phyloP scores from a whole-genome alignment of 2,888 invertebrate genomes.

The Muschampia plurimacula region DNA sequence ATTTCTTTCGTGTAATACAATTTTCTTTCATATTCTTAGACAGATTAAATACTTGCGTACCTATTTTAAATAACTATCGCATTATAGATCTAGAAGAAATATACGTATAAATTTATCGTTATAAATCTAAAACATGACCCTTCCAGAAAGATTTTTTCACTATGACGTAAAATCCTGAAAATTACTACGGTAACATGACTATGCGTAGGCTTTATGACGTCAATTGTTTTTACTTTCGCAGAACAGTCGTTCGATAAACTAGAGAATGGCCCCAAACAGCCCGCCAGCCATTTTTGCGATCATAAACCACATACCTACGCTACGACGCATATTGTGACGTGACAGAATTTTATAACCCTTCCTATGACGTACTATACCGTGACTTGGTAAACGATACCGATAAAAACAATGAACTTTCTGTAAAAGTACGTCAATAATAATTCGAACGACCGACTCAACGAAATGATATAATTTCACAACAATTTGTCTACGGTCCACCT shows the following conservation, averaged over 20 bases:
- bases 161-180: background rate
- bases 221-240: constrained; percentile 30
- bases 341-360: constrained; percentile 21
- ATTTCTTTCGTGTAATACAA: no score
- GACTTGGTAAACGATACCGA: constrained; percentile 4
- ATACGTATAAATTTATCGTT: background rate
- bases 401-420: constrained; percentile 6
- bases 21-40: no score
- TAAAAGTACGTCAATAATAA: constrained; percentile 24
- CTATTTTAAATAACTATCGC: no score
- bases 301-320: constrained; percentile 9
- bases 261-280: background rate
- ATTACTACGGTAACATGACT: constrained; percentile 29
- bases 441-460: constrained; percentile 29
- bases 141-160: background rate
- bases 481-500: constrained; percentile 39
- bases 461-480: constrained; percentile 49
- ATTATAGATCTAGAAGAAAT: background rate
- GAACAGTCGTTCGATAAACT: constrained; percentile 23
- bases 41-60: no score
- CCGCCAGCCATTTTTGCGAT: constrained; percentile 26
- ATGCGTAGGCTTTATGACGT: constrained; percentile 43
- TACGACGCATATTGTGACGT: constrained; percentile 28
- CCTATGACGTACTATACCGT: constrained; percentile 15
- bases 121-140: background rate